Evolutionary conservation across 2,113 vertebrate species (phyloP), one percentile per base, ranked within the genome.

Genomic region (Anarrhichthys ocellatus): DNA sequence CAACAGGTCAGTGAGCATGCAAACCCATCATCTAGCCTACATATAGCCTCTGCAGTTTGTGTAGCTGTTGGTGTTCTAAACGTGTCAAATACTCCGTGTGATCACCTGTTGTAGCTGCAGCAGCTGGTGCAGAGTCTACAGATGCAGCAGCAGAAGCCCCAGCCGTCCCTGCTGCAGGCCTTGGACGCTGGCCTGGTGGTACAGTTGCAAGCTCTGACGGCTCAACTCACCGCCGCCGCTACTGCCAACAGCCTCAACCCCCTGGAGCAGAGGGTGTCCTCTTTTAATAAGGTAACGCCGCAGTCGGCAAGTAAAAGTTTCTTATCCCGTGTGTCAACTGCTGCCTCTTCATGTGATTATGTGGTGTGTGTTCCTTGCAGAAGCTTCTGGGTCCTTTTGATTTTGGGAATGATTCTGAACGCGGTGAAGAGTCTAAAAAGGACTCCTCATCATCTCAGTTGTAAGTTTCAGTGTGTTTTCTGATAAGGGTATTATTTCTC

Each of bases 321-420:
- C 3, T 42, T 9, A 15, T 54, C 6, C 40, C 11, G 44, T 8
- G 0, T 27, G 50, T 34, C 29, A 15, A 34, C 32, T 24, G 5
- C 24, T 24, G 4, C 14, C 1, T 78, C 7, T 10, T 65, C 9
- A 76, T 5, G 18, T 46, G 1, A 65, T 54, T 9, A 0, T 62
- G 8, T 5, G 73, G 1, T 76, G 1, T 74, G 1, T 78, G 3
- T 76, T 75, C 78, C 5, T 82, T 89, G 9, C 88, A 99, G 98
- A 99, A 99, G 94, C 94, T 99, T 88, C 95, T 99, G 93, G 98
- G 99, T 87, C 96, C 97, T 68, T 99, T 99, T 95, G 98, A 99
- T 91, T 99, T 99, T 88, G 96, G 96, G 20, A 97, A 96, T 76
- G 97, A 99, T 85, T 94, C 97, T 76, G 97, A 97, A 78, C 96